A percentile compares a stretch with the other conserved stretches of the same genome.
phyloP scores from a whole-genome alignment of 1,140 invertebrate genomes.

The Megathymus violae region DNA sequence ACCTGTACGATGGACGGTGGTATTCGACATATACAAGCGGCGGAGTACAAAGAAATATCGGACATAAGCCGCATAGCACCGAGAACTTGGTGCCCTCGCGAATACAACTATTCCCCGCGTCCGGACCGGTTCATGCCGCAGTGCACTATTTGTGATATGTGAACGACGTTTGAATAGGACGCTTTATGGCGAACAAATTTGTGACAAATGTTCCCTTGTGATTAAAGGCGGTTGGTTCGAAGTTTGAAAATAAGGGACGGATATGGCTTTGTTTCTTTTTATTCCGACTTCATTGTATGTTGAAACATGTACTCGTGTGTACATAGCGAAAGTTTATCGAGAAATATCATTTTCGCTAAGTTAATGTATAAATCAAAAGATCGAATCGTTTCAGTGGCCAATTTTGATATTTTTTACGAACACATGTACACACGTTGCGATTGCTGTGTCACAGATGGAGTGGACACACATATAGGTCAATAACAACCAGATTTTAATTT shows the following conservation, averaged over 20 bases:
- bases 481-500: too few species aligned
- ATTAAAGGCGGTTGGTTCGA: slow-evolving; percentile 14
- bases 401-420: too few species aligned
- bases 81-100: slow-evolving; percentile 61
- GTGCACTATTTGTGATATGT: slow-evolving; percentile 30
- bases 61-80: slow-evolving; percentile 68
- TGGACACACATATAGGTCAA: too few species aligned
- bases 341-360: too few species aligned
- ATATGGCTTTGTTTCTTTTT: slow-evolving; percentile 3
- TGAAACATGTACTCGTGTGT: too few species aligned
- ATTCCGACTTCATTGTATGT: too few species aligned
- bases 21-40: slow-evolving; percentile 60
- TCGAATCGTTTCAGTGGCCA: too few species aligned
- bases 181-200: slow-evolving; percentile 26
- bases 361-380: too few species aligned
- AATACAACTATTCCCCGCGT: slow-evolving; percentile 74
- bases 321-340: too few species aligned
- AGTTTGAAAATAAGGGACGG: slow-evolving; percentile 7
- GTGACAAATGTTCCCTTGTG: slow-evolving; percentile 27
- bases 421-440: too few species aligned
- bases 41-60: slow-evolving; percentile 69
- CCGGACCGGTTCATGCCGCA: slow-evolving; percentile 60
- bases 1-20: slow-evolving; percentile 48
- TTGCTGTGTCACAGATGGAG: too few species aligned
- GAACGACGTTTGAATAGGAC: slow-evolving; percentile 26